These are phyloP conservation scores for Alca torda DNA, from an alignment of 2,797 vertebrate species.

Conservation along the genomic window DNA sequence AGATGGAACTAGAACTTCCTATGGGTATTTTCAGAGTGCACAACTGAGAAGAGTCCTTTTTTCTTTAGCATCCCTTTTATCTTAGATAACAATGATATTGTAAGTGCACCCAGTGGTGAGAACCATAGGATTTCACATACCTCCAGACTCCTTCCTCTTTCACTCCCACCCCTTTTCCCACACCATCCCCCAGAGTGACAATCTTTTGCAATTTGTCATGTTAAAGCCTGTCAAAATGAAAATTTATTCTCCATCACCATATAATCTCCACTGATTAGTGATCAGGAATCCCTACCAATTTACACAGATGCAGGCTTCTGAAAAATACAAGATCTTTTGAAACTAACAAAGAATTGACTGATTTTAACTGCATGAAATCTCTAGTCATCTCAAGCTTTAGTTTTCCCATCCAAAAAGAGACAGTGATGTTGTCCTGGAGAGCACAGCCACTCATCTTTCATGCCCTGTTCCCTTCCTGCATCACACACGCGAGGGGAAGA, in stretches of 20 bases:
- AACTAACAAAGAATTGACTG: neutral
- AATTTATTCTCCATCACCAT: neutral
- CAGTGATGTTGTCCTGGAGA: neutral
- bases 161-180: neutral
- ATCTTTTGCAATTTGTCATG: neutral
- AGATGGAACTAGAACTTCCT: neutral
- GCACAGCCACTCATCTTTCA: neutral
- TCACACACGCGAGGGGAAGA: neutral
- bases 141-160: neutral
- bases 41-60: neutral
- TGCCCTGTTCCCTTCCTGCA: neutral
- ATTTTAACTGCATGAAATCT: neutral
- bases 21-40: neutral
- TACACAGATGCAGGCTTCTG: neutral
- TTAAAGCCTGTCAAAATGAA: neutral
- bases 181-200: neutral
- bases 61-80: neutral
- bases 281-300: neutral
- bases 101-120: neutral
- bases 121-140: neutral
- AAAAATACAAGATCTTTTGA: neutral
- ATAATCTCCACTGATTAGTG: neutral
- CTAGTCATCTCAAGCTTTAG: neutral
- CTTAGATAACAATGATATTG: neutral
- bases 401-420: neutral